Conservation (phyloP, 2,113 vertebrate genomes). For the Piprites chloris region DNA sequence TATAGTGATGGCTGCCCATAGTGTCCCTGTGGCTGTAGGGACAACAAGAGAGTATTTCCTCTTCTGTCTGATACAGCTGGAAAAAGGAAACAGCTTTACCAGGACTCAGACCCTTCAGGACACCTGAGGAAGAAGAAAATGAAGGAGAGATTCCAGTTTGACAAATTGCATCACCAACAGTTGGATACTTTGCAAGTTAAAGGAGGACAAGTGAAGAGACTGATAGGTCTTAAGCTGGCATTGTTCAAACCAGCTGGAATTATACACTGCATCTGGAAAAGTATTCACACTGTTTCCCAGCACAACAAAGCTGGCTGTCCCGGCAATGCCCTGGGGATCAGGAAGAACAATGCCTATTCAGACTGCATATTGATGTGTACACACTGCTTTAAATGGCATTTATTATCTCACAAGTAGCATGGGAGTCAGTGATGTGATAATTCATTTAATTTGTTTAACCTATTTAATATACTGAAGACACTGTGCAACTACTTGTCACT, state of each 20-base stretch:
- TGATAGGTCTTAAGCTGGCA: neutral
- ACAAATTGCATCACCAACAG: neutral
- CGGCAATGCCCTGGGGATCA: neutral
- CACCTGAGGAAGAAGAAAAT: neutral
- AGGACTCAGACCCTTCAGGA: neutral
- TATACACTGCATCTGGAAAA: neutral
- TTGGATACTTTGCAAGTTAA: neutral
- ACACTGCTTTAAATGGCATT: neutral
- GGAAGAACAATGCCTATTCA: neutral
- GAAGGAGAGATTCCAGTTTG: neutral
- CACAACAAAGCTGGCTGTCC: neutral
- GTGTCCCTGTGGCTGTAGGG: neutral
- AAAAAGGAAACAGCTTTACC: neutral
- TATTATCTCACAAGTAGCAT: slow-evolving; percentile 3
- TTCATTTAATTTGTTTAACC: slow-evolving; percentile 53
- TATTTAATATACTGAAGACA: slow-evolving; percentile 22
- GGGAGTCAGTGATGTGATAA: slow-evolving; percentile 8
- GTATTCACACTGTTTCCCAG: neutral
- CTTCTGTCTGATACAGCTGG: neutral
- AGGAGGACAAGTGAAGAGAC: neutral
- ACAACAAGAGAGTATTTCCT: neutral
- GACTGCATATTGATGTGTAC: neutral
- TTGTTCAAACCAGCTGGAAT: neutral
- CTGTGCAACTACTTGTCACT: neutral
- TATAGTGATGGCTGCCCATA: neutral